A percentile compares a stretch with the other conserved stretches of the same genome.
Conservation (phyloP, 2,113 vertebrate species). For the Procavia capensis region DNA sequence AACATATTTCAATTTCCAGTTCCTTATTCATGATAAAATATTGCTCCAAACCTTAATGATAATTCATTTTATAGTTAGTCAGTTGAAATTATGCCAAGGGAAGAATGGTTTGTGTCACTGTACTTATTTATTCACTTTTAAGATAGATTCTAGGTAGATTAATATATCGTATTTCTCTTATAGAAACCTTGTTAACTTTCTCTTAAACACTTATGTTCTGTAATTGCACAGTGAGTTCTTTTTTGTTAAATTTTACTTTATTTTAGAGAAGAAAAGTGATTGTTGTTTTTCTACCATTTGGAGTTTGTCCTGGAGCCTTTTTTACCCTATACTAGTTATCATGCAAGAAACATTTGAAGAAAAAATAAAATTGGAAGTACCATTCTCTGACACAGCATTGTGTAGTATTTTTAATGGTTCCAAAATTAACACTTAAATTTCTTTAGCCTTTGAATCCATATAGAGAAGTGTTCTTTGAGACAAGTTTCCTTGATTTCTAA, state of each 20-base stretch:
- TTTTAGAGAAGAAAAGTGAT: not conserved
- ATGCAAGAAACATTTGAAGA: not conserved
- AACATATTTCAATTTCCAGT: conserved; percentile 62
- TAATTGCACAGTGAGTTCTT: not conserved
- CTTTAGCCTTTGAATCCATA: not conserved
- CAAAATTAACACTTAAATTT: not conserved
- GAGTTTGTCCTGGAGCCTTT: rapidly evolving
- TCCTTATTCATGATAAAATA: conserved; percentile 68
- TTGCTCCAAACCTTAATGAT: conserved; percentile 43
- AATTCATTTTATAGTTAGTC: conserved; percentile 57
- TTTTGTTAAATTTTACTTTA: not conserved
- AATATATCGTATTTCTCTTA: not conserved
- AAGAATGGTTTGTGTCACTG: not conserved
- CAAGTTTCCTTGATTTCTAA: not conserved
- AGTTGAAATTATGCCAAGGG: conserved; percentile 58
- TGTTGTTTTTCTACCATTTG: too few species aligned
- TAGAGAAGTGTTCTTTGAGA: not conserved
- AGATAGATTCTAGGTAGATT: not conserved
- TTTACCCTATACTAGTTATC: rapidly evolving
- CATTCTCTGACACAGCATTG: not conserved
- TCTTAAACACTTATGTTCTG: not conserved
- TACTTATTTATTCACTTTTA: conserved; percentile 63
- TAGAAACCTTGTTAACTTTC: conserved; percentile 18
- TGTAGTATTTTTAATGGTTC: not conserved
- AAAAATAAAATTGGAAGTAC: too few species aligned